phyloP scores from a whole-genome alignment of 2,888 invertebrate species.

The Malthinus flaveolus region DNA sequence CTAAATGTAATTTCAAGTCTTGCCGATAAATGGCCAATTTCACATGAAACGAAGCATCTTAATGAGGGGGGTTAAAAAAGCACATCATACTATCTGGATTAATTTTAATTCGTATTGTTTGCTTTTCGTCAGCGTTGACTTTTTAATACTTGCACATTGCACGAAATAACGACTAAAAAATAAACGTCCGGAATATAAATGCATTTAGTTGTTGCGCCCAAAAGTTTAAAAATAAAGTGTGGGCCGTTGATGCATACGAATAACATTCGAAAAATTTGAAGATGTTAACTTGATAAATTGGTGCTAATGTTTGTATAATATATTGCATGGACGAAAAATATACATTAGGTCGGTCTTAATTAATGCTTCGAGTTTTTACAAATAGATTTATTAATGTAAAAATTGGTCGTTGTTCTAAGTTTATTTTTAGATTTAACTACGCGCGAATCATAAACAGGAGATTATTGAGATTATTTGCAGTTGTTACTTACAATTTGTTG shows the following conservation, averaged over 20 bases:
- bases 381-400: slow-evolving; percentile 16
- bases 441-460: too few species aligned
- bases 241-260: slow-evolving; percentile 19
- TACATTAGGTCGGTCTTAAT: slow-evolving; percentile 16
- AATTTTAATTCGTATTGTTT: too few species aligned
- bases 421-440: neutral
- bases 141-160: neutral
- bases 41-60: too few species aligned
- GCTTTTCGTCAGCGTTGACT: too few species aligned
- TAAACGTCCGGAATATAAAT: neutral
- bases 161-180: neutral
- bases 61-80: too few species aligned
- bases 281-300: slow-evolving; percentile 24
- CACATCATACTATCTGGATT: too few species aligned
- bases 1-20: too few species aligned
- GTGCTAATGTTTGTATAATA: slow-evolving; percentile 20
- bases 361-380: slow-evolving; percentile 16
- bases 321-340: slow-evolving; percentile 19
- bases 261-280: slow-evolving; percentile 18
- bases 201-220: slow-evolving; percentile 3
- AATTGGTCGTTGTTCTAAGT: neutral
- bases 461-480: too few species aligned
- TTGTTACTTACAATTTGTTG: too few species aligned
- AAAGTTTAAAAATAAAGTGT: slow-evolving; percentile 19
- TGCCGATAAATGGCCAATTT: too few species aligned